Conservation (phyloP, 1,140 invertebrate genomes). For the Drosophila bocki region DNA sequence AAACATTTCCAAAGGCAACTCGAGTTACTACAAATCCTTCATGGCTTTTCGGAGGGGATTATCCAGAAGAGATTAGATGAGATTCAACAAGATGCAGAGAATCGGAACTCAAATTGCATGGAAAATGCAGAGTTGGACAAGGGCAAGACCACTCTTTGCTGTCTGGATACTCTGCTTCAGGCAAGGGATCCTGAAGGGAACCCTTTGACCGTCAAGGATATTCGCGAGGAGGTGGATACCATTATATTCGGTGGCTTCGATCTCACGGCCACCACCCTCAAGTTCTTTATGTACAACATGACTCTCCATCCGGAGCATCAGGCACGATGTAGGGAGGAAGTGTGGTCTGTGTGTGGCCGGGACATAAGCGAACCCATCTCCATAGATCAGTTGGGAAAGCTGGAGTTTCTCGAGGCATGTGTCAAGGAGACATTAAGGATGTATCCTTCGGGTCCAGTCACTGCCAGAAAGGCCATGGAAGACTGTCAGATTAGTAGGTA, state of each 20-base stretch:
- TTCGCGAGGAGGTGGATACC: conserved; percentile 89
- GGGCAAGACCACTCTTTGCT: conserved; percentile 58
- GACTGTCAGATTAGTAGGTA: conserved; percentile 68
- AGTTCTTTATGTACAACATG: conserved; percentile 74
- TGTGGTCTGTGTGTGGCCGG: conserved; percentile 87
- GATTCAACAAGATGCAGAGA: conserved; percentile 38
- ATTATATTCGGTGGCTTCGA: conserved; percentile 88
- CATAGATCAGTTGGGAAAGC: conserved; percentile 86
- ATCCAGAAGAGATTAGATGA: conserved; percentile 49
- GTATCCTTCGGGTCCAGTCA: conserved; percentile 93
- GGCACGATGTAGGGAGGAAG: conserved; percentile 87
- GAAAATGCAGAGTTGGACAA: conserved; percentile 17
- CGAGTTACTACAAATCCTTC: conserved; percentile 31
- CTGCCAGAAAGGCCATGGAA: conserved; percentile 86
- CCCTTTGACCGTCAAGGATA: conserved; percentile 87
- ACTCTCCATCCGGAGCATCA: conserved; percentile 83
- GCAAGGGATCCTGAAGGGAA: conserved; percentile 85
- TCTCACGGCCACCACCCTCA: conserved; percentile 60
- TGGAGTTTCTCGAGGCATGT: conserved; percentile 88
- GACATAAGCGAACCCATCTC: conserved; percentile 81
- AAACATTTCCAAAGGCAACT: conserved; percentile 29
- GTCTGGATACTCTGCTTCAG: conserved; percentile 89
- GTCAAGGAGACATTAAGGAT: conserved; percentile 90
- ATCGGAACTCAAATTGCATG: conserved; percentile 20
- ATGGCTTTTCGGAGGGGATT: conserved; percentile 61